Evolutionary conservation across 1,140 invertebrate species (phyloP), one percentile per base, ranked within the genome.

Genomic region (Eueides isabella): DNA sequence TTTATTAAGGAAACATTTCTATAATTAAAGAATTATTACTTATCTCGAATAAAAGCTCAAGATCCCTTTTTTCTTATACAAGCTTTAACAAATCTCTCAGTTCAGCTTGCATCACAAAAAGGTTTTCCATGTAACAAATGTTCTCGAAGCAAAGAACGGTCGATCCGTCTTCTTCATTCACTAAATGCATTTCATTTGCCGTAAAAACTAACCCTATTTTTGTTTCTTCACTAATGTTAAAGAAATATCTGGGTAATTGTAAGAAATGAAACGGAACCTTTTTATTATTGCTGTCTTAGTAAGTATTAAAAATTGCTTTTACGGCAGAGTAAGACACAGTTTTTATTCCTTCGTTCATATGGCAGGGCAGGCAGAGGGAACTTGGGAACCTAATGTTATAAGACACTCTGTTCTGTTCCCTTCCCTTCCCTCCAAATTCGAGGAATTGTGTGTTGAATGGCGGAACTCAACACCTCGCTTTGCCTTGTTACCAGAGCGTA

Each of bases 61-160:
- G 26, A 55, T 12, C 16, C n/a, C 41, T 19, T 19, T 9, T 9
- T 26, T 55, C 11, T 55, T 2, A 5, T 55, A 55, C 23, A 26
- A 26, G 11, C 48, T 55, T 26, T 26, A 26, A 55, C 48, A 55
- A 12, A 55, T 23, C 41, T 11, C 11, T 23, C 9, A 55, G 23
- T 55, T 2, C 41, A 19, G 2, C 41, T 55, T 55, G 48, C 48
- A 55, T 26, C 48, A 55, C 23, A 55, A 55, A 55, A 55, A 55
- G 48, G 48, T 26, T 55, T 55, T 55, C 48, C 48, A 26, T 55
- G 48, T 55, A 55, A 55, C 48, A 55, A 55, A 55, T 55, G 48
- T 12, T 55, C 19, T 26, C 48, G 11, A 23, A 55, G 19, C 19
- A 12, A 26, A 23, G 19, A 26, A 55, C 48, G 48, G 23, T 23